A percentile compares a stretch with the other conserved stretches of the same genome.
These are phyloP conservation scores for Meliscaeva auricollis DNA, from an alignment of 2,888 invertebrate genomes.

Conservation along the genomic window DNA sequence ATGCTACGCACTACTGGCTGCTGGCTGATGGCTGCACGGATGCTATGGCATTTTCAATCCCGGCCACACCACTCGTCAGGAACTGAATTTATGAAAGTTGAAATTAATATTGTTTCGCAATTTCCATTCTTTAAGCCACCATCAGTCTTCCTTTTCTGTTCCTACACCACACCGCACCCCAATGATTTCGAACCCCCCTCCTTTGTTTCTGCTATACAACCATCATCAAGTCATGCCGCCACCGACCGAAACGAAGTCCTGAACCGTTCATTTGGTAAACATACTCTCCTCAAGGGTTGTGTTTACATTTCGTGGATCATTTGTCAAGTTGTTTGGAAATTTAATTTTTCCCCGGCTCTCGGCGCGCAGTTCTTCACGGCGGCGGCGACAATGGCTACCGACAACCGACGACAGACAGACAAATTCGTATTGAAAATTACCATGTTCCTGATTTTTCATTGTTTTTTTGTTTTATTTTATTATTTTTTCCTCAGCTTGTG, in stretches of 20 bases:
- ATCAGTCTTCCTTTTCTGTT: background rate
- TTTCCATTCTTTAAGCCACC: constrained; percentile 63
- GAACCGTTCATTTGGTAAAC: constrained; percentile 68
- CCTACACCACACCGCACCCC: background rate
- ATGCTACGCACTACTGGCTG: background rate
- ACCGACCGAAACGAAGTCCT: background rate
- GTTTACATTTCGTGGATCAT: constrained; percentile 76
- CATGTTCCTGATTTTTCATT: constrained; percentile 59
- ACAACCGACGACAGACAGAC: constrained; percentile 24
- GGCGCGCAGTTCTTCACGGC: background rate
- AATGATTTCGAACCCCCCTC: background rate
- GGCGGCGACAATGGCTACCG: constrained; percentile 3
- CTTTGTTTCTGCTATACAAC: background rate
- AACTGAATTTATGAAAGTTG: constrained; percentile 75
- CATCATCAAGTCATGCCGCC: background rate
- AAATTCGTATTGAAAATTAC: constrained; percentile 66
- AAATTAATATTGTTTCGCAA: constrained; percentile 75
- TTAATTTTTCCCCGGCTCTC: constrained; percentile 41
- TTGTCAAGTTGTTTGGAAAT: constrained; percentile 74
- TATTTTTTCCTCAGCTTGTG: constrained; percentile 12
- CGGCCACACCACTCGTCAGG: constrained; percentile 57
- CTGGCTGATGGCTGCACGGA: background rate
- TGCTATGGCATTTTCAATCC: constrained; percentile 9
- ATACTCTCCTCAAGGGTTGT: constrained; percentile 72
- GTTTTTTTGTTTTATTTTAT: constrained; percentile 1